Conservation (phyloP, 2,888 invertebrate species). For the Archips xylosteana region DNA sequence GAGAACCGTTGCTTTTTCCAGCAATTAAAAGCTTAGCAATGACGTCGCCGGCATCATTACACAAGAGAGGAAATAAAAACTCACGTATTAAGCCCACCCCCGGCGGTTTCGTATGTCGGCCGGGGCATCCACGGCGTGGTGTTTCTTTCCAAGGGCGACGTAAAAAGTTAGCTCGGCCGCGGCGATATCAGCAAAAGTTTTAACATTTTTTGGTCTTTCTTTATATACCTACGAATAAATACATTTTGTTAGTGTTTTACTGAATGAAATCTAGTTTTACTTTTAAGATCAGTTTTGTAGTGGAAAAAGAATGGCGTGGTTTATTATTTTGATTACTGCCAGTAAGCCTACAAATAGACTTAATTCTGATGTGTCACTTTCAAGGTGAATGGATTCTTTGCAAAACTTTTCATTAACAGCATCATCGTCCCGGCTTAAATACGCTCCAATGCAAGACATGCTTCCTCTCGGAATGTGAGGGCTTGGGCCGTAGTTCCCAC, state of each 20-base stretch:
- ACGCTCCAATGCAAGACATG: too few relatives aligned
- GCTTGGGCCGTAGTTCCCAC: too few relatives aligned
- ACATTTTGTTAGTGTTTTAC: not conserved
- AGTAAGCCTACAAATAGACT: too few relatives aligned
- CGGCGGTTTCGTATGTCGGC: slow-evolving; percentile 13
- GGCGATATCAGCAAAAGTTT: slow-evolving; percentile 12
- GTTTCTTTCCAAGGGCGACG: slow-evolving; percentile 1
- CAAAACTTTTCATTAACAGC: too few relatives aligned
- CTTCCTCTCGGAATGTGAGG: too few relatives aligned
- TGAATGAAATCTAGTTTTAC: not conserved
- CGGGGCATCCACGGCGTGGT: slow-evolving; percentile 6
- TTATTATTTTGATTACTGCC: too few relatives aligned
- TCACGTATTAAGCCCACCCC: slow-evolving; percentile 17
- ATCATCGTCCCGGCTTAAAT: too few relatives aligned
- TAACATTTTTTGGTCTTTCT: slow-evolving; percentile 4
- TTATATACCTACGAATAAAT: not conserved
- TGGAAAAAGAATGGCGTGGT: too few relatives aligned
- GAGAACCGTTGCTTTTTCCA: not conserved
- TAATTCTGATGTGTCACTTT: too few relatives aligned
- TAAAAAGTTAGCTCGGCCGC: slow-evolving; percentile 10
- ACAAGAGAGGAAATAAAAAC: slow-evolving; percentile 20
- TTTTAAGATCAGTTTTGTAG: too few relatives aligned
- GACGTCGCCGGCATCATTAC: slow-evolving; percentile 14
- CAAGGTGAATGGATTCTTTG: too few relatives aligned
- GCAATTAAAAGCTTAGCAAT: slow-evolving; percentile 19